phyloP scores from a whole-genome alignment of 2,888 invertebrate species.

The Sceliomorpha sp. region DNA sequence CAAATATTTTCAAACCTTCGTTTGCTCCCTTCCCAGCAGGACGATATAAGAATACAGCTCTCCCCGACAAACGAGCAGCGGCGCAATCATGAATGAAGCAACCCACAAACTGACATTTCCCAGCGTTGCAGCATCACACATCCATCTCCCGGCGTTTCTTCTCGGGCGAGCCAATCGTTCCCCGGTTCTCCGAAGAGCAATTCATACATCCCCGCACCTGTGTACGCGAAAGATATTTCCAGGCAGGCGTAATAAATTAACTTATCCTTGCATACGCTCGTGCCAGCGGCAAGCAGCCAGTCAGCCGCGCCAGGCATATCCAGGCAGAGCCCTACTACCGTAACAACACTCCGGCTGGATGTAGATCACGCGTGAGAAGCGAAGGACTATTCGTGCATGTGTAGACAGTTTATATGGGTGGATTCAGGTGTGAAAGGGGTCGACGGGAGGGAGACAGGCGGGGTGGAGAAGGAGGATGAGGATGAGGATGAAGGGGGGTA shows the following conservation, averaged over 20 bases:
- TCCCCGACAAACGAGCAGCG: too few species aligned
- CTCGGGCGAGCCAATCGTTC: constrained; percentile 1
- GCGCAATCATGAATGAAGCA: too few species aligned
- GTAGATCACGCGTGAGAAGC: constrained; percentile 25
- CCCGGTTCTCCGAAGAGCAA: constrained; percentile 6
- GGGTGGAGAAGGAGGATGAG: constrained; percentile 1
- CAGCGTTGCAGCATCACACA: too few species aligned
- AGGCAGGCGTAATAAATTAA: constrained; percentile 15
- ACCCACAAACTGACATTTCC: too few species aligned
- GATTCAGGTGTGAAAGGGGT: constrained; percentile 27
- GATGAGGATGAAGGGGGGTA: neutral
- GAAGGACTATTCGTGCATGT: constrained; percentile 26
- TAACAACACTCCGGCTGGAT: neutral
- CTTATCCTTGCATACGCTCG: constrained; percentile 9
- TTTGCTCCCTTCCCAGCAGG: too few species aligned
- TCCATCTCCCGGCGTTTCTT: too few species aligned
- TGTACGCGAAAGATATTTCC: constrained; percentile 6
- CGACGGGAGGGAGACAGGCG: constrained; percentile 1
- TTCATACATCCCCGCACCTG: constrained; percentile 5
- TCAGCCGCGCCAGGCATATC: neutral
- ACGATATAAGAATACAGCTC: too few species aligned
- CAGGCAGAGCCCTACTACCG: neutral
- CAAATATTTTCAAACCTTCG: too few species aligned
- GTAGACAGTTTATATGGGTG: constrained; percentile 33
- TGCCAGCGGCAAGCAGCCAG: neutral